Conservation (phyloP, 2,888 invertebrate genomes). For the Helobdella robusta region DNA sequence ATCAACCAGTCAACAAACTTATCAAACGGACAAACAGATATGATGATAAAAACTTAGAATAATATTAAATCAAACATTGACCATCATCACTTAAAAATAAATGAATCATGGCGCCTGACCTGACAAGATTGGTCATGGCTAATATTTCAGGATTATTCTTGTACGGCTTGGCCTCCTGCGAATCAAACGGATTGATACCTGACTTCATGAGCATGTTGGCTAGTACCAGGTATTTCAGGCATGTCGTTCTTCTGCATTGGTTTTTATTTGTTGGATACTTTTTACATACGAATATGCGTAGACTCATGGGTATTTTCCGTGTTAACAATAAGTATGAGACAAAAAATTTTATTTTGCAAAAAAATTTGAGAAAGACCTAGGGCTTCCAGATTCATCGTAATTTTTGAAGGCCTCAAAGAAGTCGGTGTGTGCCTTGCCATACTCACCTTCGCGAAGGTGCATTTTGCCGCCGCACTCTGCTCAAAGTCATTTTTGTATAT, state of each 20-base stretch:
- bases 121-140: constrained; percentile 95
- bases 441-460: constrained; percentile 96
- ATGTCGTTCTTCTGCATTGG: constrained; percentile 66
- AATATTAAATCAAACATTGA: no score
- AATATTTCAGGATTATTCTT: constrained; percentile 98
- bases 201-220: constrained; percentile 99
- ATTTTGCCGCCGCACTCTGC: constrained; percentile 96
- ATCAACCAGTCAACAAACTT: background rate
- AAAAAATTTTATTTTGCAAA: background rate
- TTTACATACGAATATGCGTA: no score
- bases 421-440: constrained; percentile 96
- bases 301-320: background rate
- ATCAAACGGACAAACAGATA: background rate
- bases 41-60: no score
- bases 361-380: constrained; percentile 53
- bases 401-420: constrained; percentile 99
- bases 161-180: constrained; percentile 98
- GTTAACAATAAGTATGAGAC: no score
- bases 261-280: no score
- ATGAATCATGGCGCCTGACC: no score
- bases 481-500: no score
- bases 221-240: constrained; percentile 90
- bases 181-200: constrained; percentile 97
- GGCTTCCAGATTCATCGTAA: constrained; percentile 96
- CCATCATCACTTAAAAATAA: no score